Evolutionary conservation across 1,140 invertebrate species (phyloP).

Genomic region (Bursaphelenchus mucronatus): DNA sequence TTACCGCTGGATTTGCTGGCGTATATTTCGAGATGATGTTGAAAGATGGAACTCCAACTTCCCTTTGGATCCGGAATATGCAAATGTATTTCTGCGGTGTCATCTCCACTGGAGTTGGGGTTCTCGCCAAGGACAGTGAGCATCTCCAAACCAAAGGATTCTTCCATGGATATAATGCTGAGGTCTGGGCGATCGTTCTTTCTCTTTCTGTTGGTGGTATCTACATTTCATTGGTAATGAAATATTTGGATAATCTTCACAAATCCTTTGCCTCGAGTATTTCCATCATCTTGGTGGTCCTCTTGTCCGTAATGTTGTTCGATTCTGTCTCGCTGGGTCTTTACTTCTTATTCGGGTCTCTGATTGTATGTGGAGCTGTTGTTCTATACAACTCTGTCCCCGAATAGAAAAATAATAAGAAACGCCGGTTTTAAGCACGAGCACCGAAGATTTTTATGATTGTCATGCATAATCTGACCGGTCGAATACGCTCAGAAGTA

Average conservation of each 20-base stretch:
- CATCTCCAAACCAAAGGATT: slow-evolving; percentile 43
- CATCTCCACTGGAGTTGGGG: slow-evolving; percentile 32
- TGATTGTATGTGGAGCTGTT: slow-evolving; percentile 47
- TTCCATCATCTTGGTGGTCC: slow-evolving; percentile 56
- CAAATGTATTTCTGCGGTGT: slow-evolving; percentile 55
- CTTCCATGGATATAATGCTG: slow-evolving; percentile 52
- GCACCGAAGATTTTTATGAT: too few species aligned
- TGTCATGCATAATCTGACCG: too few species aligned
- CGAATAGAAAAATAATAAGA: slow-evolving; percentile 30
- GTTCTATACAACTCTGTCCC: slow-evolving; percentile 57
- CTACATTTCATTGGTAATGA: slow-evolving; percentile 60
- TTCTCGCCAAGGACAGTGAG: slow-evolving; percentile 30
- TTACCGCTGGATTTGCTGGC: slow-evolving; percentile 59
- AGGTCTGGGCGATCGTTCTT: slow-evolving; percentile 48
- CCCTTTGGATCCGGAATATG: slow-evolving; percentile 59
- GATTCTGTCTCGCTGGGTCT: slow-evolving; percentile 37
- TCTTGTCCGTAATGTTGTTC: slow-evolving; percentile 53
- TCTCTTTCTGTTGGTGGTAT: slow-evolving; percentile 57
- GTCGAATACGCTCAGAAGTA: too few species aligned
- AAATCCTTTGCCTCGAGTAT: slow-evolving; percentile 59
- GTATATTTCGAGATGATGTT: slow-evolving; percentile 61
- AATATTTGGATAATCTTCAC: slow-evolving; percentile 59
- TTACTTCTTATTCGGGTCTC: slow-evolving; percentile 54
- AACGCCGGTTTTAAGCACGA: too few species aligned
- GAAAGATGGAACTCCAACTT: slow-evolving; percentile 56